These are phyloP conservation scores for Zaprionus nigranus DNA, from an alignment of 1,140 invertebrate genomes.

Conservation along the genomic window DNA sequence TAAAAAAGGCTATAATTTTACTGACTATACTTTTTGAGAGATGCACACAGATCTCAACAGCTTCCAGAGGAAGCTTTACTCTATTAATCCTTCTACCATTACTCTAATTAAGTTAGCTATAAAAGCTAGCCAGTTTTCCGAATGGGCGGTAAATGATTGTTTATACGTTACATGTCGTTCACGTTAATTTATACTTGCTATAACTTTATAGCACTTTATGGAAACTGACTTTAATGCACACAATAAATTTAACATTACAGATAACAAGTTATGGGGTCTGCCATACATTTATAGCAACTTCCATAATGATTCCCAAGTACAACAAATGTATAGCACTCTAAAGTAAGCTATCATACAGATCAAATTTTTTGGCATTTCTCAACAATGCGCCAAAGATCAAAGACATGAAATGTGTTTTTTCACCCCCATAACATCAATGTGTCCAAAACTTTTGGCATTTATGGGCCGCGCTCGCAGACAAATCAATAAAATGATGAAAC, in stretches of 20 bases:
- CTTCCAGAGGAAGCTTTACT: not conserved
- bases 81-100: not conserved
- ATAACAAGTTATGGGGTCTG: not conserved
- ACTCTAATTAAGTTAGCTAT: not conserved
- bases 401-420: conserved; percentile 57
- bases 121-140: not conserved
- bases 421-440: conserved; percentile 58
- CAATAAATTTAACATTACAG: not conserved
- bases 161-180: not conserved
- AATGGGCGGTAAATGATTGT: not conserved
- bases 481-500: conserved; percentile 63
- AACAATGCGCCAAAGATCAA: conserved; percentile 59
- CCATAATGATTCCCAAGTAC: not conserved
- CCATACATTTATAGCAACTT: not conserved
- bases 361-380: conserved; percentile 6
- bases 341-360: not conserved
- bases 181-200: not conserved
- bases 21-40: not conserved
- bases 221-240: not conserved
- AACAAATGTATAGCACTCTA: not conserved
- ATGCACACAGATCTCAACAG: not conserved
- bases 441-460: conserved; percentile 67
- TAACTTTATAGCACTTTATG: conserved; percentile 20
- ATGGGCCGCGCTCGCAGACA: conserved; percentile 43
- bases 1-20: not conserved